Conservation (phyloP, 2,797 vertebrate genomes). For the Buceros bicornis region DNA sequence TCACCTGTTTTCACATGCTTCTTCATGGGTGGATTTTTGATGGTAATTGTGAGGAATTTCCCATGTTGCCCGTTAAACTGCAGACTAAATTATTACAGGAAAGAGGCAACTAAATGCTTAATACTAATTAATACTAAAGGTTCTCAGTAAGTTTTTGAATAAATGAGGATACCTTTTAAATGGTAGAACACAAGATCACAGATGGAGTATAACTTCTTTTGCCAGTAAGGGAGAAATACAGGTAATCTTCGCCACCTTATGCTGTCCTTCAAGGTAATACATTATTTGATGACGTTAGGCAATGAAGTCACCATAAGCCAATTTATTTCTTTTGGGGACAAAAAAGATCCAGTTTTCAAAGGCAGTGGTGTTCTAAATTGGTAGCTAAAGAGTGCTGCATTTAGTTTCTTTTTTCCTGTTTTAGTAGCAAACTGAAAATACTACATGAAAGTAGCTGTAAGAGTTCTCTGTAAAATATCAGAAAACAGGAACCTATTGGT, state of each 20-base stretch:
- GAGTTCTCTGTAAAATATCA: not conserved
- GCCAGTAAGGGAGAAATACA: not conserved
- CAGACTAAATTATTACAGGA: constrained; percentile 57
- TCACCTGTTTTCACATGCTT: constrained; percentile 47
- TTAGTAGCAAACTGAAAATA: not conserved
- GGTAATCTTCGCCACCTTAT: not conserved
- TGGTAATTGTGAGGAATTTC: constrained; percentile 55
- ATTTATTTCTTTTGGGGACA: not conserved
- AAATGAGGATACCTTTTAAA: constrained; percentile 20
- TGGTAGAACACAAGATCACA: not conserved
- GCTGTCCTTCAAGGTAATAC: not conserved
- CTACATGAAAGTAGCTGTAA: not conserved
- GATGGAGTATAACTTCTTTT: not conserved
- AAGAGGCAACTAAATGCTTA: constrained; percentile 8
- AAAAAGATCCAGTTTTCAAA: not conserved
- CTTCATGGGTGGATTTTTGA: constrained; percentile 55
- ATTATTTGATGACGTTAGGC: not conserved
- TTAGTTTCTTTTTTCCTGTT: not conserved
- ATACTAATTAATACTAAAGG: constrained; percentile 9
- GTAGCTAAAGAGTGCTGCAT: not conserved
- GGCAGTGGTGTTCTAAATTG: not conserved
- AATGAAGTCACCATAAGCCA: not conserved
- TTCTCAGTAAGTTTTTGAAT: not conserved
- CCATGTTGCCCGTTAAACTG: constrained; percentile 50
- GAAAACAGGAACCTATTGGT: not conserved